Evolutionary conservation across 2,113 vertebrate species (phyloP).

Genomic region (Cepphus grylle): DNA sequence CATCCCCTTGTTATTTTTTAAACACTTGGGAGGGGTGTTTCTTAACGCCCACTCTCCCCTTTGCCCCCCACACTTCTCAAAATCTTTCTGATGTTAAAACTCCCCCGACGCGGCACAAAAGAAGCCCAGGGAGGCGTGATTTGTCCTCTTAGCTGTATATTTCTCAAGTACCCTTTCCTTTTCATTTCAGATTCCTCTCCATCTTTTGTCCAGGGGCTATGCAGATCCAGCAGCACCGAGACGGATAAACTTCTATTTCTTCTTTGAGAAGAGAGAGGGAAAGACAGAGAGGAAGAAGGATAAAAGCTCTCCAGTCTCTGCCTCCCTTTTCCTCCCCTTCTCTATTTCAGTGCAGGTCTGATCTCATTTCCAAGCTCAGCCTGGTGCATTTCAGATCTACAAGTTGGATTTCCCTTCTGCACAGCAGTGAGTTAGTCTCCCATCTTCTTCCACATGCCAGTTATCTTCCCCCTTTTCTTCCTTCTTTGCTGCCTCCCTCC

Average conservation of each 20-base stretch:
- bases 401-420: conserved; percentile 61
- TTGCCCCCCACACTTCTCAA: background rate
- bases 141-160: conserved; percentile 43
- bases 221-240: conserved; percentile 24
- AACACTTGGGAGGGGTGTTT: conserved; percentile 38
- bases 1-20: conserved; percentile 38
- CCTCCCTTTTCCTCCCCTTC: conserved; percentile 26
- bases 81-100: conserved; percentile 55
- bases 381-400: conserved; percentile 29
- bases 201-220: conserved; percentile 47
- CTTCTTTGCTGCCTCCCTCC: conserved; percentile 23
- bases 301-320: conserved; percentile 5
- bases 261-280: conserved; percentile 13
- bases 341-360: conserved; percentile 46
- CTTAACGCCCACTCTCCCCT: conserved; percentile 42
- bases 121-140: conserved; percentile 20
- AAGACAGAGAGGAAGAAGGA: background rate
- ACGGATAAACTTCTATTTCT: conserved; percentile 50
- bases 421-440: conserved; percentile 1
- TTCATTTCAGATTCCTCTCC: conserved; percentile 53
- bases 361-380: conserved; percentile 57
- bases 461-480: conserved; percentile 32
- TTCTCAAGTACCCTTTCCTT: conserved; percentile 38
- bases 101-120: conserved; percentile 8
- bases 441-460: conserved; percentile 34